These are phyloP conservation scores for Gouania willdenowi DNA, from an alignment of 2,797 vertebrate genomes.

Conservation along the genomic window DNA sequence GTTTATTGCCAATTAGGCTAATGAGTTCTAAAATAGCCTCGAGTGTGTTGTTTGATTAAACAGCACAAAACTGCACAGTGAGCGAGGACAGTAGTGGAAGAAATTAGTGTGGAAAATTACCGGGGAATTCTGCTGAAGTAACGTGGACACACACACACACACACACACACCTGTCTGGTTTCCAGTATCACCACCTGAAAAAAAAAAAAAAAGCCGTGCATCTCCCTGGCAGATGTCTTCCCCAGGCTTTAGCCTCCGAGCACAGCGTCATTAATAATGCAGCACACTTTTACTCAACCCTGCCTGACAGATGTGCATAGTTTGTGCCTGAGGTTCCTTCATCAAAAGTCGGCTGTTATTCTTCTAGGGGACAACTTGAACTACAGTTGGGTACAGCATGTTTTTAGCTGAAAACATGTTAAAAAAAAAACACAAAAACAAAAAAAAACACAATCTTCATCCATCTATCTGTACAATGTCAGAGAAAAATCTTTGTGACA, in stretches of 20 bases:
- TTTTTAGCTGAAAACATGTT: no score
- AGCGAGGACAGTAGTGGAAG: constrained; percentile 17
- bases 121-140: constrained; percentile 29
- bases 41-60: constrained; percentile 68
- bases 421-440: no score
- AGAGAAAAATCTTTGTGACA: no score
- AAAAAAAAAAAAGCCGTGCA: constrained; percentile 44
- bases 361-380: constrained; percentile 45
- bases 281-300: constrained; percentile 57
- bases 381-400: constrained; percentile 13
- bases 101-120: constrained; percentile 21
- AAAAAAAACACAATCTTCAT: no score
- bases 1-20: constrained; percentile 81
- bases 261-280: constrained; percentile 68
- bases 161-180: constrained; percentile 8
- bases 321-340: constrained; percentile 54
- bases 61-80: constrained; percentile 31
- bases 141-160: constrained; percentile 13
- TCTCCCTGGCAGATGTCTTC: constrained; percentile 59
- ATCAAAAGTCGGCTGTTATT: constrained; percentile 53
- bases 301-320: constrained; percentile 63
- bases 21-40: constrained; percentile 75
- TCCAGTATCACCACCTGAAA: constrained; percentile 30
- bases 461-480: no score
- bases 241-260: constrained; percentile 57